phyloP scores from a whole-genome alignment of 1,140 invertebrate species.

The Prorops nasuta region DNA sequence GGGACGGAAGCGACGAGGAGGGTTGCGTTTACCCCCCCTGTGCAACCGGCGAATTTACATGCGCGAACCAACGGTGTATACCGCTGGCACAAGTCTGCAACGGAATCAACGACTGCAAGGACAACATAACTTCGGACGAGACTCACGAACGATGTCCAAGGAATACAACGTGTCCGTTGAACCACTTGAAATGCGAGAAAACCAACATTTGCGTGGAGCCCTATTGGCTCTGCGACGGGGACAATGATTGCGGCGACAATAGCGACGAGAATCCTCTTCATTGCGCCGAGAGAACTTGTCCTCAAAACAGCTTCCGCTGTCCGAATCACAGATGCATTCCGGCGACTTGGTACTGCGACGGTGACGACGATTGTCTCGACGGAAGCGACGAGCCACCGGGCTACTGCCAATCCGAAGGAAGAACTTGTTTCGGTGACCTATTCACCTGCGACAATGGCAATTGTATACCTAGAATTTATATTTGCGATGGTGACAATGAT shows the following conservation, averaged over 20 bases:
- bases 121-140: slow-evolving; percentile 88
- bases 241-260: slow-evolving; percentile 95
- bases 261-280: slow-evolving; percentile 90
- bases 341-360: slow-evolving; percentile 91
- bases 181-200: slow-evolving; percentile 87
- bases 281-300: slow-evolving; percentile 85
- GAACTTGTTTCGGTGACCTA: slow-evolving; percentile 91
- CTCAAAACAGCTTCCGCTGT: slow-evolving; percentile 87
- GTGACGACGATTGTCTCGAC: slow-evolving; percentile 87
- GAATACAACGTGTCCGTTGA: slow-evolving; percentile 82
- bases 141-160: slow-evolving; percentile 81
- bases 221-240: slow-evolving; percentile 92
- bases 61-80: slow-evolving; percentile 87
- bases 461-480: slow-evolving; percentile 93
- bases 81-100: slow-evolving; percentile 86
- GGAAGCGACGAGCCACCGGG: slow-evolving; percentile 86
- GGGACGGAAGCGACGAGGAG: slow-evolving; percentile 88
- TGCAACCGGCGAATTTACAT: slow-evolving; percentile 90
- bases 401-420: slow-evolving; percentile 90
- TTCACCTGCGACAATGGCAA: slow-evolving; percentile 97
- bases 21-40: slow-evolving; percentile 89
- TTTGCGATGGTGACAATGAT: slow-evolving; percentile 96
- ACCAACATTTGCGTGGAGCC: slow-evolving; percentile 95
- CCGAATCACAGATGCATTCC: slow-evolving; percentile 85
- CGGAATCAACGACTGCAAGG: slow-evolving; percentile 92